phyloP scores from a whole-genome alignment of 2,888 invertebrate species.

The Drosophila neotestacea region DNA sequence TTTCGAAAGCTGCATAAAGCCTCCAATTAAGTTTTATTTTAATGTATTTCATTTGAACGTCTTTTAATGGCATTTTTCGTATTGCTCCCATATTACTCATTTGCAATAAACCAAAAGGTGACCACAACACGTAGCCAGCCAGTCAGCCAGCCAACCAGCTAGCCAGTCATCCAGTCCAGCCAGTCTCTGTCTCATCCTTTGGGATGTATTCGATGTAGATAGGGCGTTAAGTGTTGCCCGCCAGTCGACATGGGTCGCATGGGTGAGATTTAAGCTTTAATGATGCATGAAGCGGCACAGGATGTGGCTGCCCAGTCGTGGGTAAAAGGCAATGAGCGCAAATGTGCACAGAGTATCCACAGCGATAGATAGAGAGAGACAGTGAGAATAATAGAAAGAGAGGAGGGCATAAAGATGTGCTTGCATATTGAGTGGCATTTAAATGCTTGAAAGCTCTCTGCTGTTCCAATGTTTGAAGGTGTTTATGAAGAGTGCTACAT shows the following conservation, averaged over 20 bases:
- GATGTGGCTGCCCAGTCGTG: conserved; percentile 80
- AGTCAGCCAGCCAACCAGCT: conserved; percentile 1
- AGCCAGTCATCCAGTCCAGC: conserved; percentile 4
- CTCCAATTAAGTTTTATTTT: conserved; percentile 80
- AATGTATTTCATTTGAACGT: conserved; percentile 79
- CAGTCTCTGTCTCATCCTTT: conserved; percentile 37
- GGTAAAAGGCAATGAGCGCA: conserved; percentile 80
- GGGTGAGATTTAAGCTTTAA: conserved; percentile 81
- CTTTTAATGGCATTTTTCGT: conserved; percentile 79
- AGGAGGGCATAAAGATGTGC: conserved; percentile 55
- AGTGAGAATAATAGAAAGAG: neutral
- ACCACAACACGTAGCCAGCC: conserved; percentile 76
- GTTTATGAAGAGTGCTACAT: conserved; percentile 71
- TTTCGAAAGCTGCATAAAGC: conserved; percentile 59
- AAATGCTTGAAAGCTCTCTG: conserved; percentile 68
- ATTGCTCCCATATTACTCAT: conserved; percentile 72
- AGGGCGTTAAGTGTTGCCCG: conserved; percentile 74
- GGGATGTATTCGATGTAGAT: conserved; percentile 34
- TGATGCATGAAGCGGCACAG: conserved; percentile 81
- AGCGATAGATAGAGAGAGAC: conserved; percentile 7
- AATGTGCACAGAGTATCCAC: conserved; percentile 56
- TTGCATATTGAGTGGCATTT: conserved; percentile 80
- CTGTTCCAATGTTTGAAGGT: conserved; percentile 57
- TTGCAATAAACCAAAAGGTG: conserved; percentile 78
- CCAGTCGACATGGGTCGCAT: conserved; percentile 75